Evolutionary conservation across 2,888 invertebrate genomes (phyloP), one percentile per base, ranked within the genome.

Genomic region (Xestia sexstrigata): DNA sequence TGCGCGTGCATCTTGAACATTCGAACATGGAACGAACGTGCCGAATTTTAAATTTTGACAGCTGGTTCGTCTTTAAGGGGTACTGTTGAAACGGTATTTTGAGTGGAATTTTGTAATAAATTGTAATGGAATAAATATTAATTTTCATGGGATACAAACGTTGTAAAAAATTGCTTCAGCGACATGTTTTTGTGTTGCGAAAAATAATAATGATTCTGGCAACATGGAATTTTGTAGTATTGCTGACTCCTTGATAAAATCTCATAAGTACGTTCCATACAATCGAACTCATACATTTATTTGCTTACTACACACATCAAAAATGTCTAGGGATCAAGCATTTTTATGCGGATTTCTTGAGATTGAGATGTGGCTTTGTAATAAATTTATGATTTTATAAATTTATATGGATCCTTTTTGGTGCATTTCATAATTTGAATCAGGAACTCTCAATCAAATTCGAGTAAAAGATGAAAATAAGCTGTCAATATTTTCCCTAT

Each of bases 31-130:
- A 80, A 65, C 71, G 80, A 81, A 78, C 88, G 80, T 75, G 76
- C 75, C 78, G 78, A 85, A 83, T 87, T 86, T 78, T 13, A 81
- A 83, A 86, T 83, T 86, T 75, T 47, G 70, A 83, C 74, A 70
- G 71, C 67, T 76, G 69, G 26, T 65, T 60, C 7, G 20, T 17
- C 11, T 45, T 81, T 68, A 52, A 30, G 49, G 62, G 47, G 35
- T 80, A 68, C 49, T 47, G 47, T 63, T 62, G n/a, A 26, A 79
- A 79, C 72, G 72, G 71, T 71, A 58, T 69, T 65, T 58, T 20
- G n/a, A 45, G 83, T 82, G 13, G 9, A 9, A 20, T 52, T 66
- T 79, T 23, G 20, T 49, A n/a, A 55, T 15, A 23, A n/a, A 55
- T 30, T 74, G 20, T 75, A 30, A 13, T 77, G 15, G 8, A 13